These are phyloP conservation scores for Cochlearius cochlearius DNA, from an alignment of 2,113 vertebrate species.

Conservation along the genomic window DNA sequence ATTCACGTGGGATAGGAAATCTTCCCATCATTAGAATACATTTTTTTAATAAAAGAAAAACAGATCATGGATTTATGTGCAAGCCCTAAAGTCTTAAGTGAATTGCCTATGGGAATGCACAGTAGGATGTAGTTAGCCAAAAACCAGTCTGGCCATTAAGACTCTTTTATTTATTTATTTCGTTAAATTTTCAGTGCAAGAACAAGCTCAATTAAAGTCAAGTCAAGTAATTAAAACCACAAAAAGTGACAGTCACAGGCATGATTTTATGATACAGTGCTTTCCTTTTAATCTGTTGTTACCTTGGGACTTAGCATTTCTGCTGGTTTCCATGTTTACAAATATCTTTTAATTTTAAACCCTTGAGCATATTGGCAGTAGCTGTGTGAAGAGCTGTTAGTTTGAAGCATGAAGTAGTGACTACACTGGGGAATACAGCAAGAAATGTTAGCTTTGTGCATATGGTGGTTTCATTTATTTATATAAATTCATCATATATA, in stretches of 20 bases:
- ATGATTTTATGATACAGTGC: neutral
- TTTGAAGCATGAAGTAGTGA: neutral
- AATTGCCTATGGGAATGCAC: neutral
- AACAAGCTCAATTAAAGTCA: neutral
- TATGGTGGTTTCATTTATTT: neutral
- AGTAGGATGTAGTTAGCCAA: neutral
- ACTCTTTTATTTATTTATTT: neutral
- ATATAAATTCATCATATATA: neutral
- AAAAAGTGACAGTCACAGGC: neutral
- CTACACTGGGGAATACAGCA: neutral
- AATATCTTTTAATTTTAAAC: neutral
- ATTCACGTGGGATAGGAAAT: neutral
- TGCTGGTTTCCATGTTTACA: neutral
- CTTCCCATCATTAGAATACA: neutral
- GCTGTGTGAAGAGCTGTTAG: neutral
- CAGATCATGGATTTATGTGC: neutral
- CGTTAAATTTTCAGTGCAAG: neutral
- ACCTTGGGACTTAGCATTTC: neutral
- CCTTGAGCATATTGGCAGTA: neutral
- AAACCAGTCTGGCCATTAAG: neutral
- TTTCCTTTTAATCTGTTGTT: neutral
- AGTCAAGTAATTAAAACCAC: neutral
- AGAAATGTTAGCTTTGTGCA: neutral
- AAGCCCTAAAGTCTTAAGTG: neutral
- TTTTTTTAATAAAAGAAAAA: neutral